phyloP scores from a whole-genome alignment of 2,888 invertebrate genomes.

The Dendrolimus houi region DNA sequence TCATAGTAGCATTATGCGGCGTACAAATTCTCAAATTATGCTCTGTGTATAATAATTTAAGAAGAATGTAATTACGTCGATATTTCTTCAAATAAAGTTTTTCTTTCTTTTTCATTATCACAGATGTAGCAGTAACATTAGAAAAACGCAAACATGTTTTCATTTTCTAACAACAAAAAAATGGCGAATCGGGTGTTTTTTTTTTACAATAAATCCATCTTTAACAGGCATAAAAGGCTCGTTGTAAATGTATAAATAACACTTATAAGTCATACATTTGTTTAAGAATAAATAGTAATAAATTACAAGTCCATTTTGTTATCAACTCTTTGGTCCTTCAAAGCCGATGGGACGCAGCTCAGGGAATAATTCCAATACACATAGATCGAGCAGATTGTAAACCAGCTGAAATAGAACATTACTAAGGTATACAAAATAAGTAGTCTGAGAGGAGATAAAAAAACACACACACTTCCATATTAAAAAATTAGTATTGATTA shows the following conservation, averaged over 20 bases:
- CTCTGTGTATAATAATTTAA: too few species aligned
- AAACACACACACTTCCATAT: not conserved
- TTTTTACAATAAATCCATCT: too few species aligned
- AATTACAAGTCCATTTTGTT: conserved; percentile 7
- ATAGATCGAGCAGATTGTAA: conserved; percentile 86
- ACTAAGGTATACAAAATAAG: too few species aligned
- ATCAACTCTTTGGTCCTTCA: conserved; percentile 45
- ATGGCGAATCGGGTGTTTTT: too few species aligned
- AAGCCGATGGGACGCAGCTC: conserved; percentile 60
- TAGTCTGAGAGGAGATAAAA: not conserved
- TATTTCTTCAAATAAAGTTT: too few species aligned
- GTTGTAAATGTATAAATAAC: not conserved
- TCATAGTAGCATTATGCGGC: too few species aligned
- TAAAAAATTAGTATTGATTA: not conserved
- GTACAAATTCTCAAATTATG: too few species aligned
- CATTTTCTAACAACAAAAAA: too few species aligned
- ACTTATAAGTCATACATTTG: not conserved
- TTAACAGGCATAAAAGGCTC: not conserved
- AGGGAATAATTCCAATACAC: conserved; percentile 86
- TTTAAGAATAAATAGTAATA: conserved; percentile 17
- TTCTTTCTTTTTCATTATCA: too few species aligned
- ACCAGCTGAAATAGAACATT: conserved; percentile 73
- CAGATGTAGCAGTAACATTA: too few species aligned
- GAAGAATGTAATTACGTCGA: too few species aligned
- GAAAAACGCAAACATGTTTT: too few species aligned